Conservation (phyloP, 2,797 vertebrate genomes). For the Pogoniulus pusillus region DNA sequence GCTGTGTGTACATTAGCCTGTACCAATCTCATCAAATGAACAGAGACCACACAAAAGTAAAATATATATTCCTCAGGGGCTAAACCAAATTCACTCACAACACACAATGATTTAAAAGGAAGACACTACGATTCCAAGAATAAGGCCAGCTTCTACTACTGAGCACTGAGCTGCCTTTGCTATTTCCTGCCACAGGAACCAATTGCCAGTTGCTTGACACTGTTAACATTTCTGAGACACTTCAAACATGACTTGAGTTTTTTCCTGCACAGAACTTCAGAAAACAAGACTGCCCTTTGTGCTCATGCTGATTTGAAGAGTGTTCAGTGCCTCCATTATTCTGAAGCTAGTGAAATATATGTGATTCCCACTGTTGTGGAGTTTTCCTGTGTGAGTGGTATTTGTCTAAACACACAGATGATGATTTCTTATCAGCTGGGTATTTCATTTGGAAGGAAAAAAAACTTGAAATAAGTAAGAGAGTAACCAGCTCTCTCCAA, state of each 20-base stretch:
- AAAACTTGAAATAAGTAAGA: background rate
- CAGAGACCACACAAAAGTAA: conserved; percentile 10
- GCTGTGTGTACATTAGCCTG: background rate
- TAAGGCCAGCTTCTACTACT: background rate
- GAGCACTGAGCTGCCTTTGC: background rate
- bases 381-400: background rate
- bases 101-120: background rate
- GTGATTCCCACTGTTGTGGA: background rate
- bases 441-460: background rate
- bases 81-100: conserved; percentile 1
- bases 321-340: conserved; percentile 35
- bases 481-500: background rate
- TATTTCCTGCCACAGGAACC: conserved; percentile 39
- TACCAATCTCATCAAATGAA: background rate
- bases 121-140: conserved; percentile 15
- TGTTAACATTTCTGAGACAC: conserved; percentile 38
- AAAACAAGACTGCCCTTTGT: conserved; percentile 43
- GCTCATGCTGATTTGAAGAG: conserved; percentile 20
- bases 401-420: background rate
- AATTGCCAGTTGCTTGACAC: conserved; percentile 15
- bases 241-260: conserved; percentile 13
- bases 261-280: background rate
- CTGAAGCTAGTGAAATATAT: background rate
- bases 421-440: background rate
- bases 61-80: background rate